Conservation (phyloP, 1,140 invertebrate species). For the Popillia japonica region DNA sequence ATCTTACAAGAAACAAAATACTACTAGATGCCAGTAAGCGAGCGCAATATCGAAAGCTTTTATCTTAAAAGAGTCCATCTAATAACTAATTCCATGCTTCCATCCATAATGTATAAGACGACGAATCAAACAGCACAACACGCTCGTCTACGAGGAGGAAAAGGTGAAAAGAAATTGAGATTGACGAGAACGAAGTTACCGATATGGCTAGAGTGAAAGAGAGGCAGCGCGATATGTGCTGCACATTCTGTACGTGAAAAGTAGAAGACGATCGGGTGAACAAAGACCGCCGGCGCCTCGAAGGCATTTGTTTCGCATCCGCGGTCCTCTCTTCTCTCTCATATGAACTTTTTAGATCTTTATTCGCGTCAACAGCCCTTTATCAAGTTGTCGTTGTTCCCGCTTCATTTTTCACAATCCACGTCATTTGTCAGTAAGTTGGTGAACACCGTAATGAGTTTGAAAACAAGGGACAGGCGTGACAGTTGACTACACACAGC, state of each 20-base stretch:
- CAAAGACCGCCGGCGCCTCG: slow-evolving; percentile 15
- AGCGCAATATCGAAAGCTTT: slow-evolving; percentile 5
- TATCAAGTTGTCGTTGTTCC: slow-evolving; percentile 58
- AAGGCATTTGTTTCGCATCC: slow-evolving; percentile 42
- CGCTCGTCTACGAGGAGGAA: not conserved
- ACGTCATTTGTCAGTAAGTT: slow-evolving; percentile 60
- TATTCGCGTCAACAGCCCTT: slow-evolving; percentile 52
- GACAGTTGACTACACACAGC: not conserved
- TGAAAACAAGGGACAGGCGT: slow-evolving; percentile 57
- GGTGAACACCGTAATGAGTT: slow-evolving; percentile 58
- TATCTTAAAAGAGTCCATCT: slow-evolving; percentile 18
- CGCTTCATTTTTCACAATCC: slow-evolving; percentile 59
- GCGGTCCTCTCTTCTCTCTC: slow-evolving; percentile 13
- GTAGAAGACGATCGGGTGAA: slow-evolving; percentile 15
- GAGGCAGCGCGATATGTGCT: not conserved
- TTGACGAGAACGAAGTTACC: slow-evolving; percentile 18
- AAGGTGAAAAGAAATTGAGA: slow-evolving; percentile 21
- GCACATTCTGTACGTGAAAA: not conserved
- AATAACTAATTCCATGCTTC: not conserved
- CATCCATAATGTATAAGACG: not conserved
- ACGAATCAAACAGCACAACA: slow-evolving; percentile 15
- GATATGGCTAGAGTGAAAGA: not conserved
- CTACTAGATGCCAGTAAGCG: too few species aligned
- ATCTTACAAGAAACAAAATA: too few species aligned
- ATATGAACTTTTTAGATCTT: slow-evolving; percentile 47